Percentiles rank a stretch among this genome's conserved stretches.
phyloP scores from a whole-genome alignment of 2,113 vertebrate species.

The Aegotheles bennettii region DNA sequence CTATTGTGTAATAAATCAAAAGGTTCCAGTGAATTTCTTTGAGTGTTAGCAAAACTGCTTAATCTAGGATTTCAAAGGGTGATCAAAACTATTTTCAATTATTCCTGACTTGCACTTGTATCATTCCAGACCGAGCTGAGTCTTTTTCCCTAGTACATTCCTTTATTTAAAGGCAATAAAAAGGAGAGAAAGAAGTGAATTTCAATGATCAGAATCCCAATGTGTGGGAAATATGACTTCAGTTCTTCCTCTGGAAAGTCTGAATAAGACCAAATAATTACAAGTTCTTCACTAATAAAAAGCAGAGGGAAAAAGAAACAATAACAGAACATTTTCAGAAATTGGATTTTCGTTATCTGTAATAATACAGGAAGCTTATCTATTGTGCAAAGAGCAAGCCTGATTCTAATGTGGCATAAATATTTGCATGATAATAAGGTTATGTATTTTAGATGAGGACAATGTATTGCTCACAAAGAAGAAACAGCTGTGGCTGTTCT shows the following conservation, averaged over 20 bases:
- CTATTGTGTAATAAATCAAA: slow-evolving; percentile 62
- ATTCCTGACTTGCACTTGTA: slow-evolving; percentile 55
- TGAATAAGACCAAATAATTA: slow-evolving; percentile 38
- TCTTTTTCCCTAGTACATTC: not conserved
- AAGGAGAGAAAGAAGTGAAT: slow-evolving; percentile 48
- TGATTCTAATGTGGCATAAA: slow-evolving; percentile 21
- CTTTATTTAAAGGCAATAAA: slow-evolving; percentile 36
- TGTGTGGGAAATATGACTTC: slow-evolving; percentile 49
- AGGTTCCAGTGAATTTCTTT: slow-evolving; percentile 47
- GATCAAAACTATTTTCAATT: slow-evolving; percentile 62
- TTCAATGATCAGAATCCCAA: slow-evolving; percentile 26
- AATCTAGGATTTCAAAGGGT: slow-evolving; percentile 47
- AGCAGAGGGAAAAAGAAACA: slow-evolving; percentile 21
- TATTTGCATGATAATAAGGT: slow-evolving; percentile 52
- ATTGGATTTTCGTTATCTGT: slow-evolving; percentile 27
- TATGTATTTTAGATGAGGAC: slow-evolving; percentile 28
- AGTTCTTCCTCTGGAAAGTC: slow-evolving; percentile 26
- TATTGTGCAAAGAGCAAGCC: slow-evolving; percentile 14
- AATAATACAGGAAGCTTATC: slow-evolving; percentile 46
- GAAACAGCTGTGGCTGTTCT: not conserved
- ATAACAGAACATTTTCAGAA: slow-evolving; percentile 40
- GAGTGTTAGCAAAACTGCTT: slow-evolving; percentile 51
- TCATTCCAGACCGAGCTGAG: slow-evolving; percentile 29
- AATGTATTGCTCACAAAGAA: not conserved
- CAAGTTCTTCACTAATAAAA: slow-evolving; percentile 26